Evolutionary conservation across 1,140 invertebrate genomes (phyloP).

Genomic region (Lineus longissimus): DNA sequence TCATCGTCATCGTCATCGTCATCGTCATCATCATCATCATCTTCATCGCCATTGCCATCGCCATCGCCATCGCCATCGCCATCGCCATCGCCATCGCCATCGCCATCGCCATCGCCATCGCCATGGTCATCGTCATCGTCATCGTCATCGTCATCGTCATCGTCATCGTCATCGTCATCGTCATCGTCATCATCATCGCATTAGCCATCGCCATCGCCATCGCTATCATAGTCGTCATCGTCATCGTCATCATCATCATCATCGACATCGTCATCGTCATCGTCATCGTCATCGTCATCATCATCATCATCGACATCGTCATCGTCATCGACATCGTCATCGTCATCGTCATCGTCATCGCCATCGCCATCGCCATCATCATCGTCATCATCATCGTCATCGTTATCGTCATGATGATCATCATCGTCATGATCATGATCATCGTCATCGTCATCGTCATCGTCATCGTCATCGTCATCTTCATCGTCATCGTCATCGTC

Average conservation of each 20-base stretch:
- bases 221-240: too few species aligned
- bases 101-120: slow-evolving; percentile 7
- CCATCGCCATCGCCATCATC: too few species aligned
- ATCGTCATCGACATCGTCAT: too few species aligned
- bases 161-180: slow-evolving; percentile 9
- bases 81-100: slow-evolving; percentile 3
- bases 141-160: slow-evolving; percentile 9
- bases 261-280: background rate
- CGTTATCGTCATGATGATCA: too few species aligned
- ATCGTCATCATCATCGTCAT: too few species aligned
- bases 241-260: background rate
- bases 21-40: background rate
- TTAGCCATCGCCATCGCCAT: background rate
- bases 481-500: too few species aligned
- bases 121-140: slow-evolving; percentile 9
- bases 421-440: too few species aligned
- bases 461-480: too few species aligned
- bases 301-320: background rate
- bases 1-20: slow-evolving; percentile 2
- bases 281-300: slow-evolving; percentile 8
- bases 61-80: background rate
- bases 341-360: too few species aligned
- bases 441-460: background rate
- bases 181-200: slow-evolving; percentile 9
- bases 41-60: background rate